Base-by-base conservation (phyloP, 1,140 invertebrate species). In the Lepidurus packardi region DNA sequence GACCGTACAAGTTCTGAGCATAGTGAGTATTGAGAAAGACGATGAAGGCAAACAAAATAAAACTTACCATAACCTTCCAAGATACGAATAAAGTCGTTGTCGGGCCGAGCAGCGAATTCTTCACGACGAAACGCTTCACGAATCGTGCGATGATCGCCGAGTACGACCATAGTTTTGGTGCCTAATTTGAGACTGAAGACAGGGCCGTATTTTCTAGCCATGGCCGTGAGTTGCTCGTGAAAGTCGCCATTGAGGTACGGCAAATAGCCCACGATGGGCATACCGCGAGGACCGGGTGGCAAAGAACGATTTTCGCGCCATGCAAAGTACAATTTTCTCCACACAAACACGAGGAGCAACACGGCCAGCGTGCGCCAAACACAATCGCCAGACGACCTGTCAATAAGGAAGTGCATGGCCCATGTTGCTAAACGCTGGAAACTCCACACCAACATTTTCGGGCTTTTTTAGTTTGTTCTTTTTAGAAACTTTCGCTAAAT, bases 31-130 rank as follows among this genome's bases (percentile, higher is more conserved):
- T 21, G n/a, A 13, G n/a, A n/a, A 75, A 9, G 74, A 4, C 7
- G 24, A 13, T 21, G 4, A 77, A 73, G 21, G 43, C 1, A 45
- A 44, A 10, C 16, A n/a, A 13, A 21, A 43, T 16, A 8, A 77
- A 77, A 91, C 91, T 94, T 85, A 96, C 94, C 94, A 79, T 94
- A 94, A 82, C 94, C 94, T 82, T 91, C 92, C 42, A 96, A 87
- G n/a, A 95, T 92, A 81, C 91, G 90, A 86, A 90, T 93, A 81
- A 96, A 91, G 73, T 93, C 92, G 13, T 90, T 94, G 81, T 90
- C 90, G 16, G 94, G 95, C 76, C 94, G 88, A 42, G 92, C 94
- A 79, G 92, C 93, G 85, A 96, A 94, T 81, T 94, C 93, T 82
- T 94, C 92, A 21, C 90, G 89, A 0, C 91, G 87, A 84, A 97